Evolutionary conservation across 2,888 invertebrate genomes (phyloP).

Genomic region (Cryptosula pallasiana): DNA sequence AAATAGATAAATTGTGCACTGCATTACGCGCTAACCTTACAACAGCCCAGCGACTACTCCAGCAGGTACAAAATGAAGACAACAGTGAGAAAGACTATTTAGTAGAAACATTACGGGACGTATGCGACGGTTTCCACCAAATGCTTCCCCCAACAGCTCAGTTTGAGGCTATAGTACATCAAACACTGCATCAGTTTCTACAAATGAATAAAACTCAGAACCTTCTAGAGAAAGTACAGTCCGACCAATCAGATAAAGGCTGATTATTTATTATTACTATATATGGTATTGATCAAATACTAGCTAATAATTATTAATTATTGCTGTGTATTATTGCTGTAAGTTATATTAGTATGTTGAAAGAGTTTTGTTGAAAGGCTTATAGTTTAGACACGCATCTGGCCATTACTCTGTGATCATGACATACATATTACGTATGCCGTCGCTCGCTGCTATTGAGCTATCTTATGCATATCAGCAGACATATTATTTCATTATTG

Average conservation of each 20-base stretch:
- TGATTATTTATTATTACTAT: no score
- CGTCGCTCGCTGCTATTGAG: no score
- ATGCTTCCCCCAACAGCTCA: slow-evolving; percentile 12
- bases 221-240: neutral
- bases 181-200: slow-evolving; percentile 14
- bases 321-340: no score
- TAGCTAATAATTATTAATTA: no score
- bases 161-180: slow-evolving; percentile 21
- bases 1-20: slow-evolving; percentile 13
- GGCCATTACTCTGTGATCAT: no score
- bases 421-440: no score
- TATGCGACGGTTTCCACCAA: slow-evolving; percentile 20
- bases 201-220: slow-evolving; percentile 15
- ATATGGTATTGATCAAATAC: no score
- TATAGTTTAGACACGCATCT: no score
- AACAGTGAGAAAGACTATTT: slow-evolving; percentile 21
- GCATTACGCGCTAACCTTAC: neutral
- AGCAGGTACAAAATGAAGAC: neutral
- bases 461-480: no score
- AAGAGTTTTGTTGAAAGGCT: no score
- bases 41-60: neutral
- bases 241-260: neutral
- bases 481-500: no score
- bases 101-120: slow-evolving; percentile 14
- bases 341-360: no score